phyloP scores from a whole-genome alignment of 2,797 vertebrate species.

The Periophthalmus magnuspinnatus region DNA sequence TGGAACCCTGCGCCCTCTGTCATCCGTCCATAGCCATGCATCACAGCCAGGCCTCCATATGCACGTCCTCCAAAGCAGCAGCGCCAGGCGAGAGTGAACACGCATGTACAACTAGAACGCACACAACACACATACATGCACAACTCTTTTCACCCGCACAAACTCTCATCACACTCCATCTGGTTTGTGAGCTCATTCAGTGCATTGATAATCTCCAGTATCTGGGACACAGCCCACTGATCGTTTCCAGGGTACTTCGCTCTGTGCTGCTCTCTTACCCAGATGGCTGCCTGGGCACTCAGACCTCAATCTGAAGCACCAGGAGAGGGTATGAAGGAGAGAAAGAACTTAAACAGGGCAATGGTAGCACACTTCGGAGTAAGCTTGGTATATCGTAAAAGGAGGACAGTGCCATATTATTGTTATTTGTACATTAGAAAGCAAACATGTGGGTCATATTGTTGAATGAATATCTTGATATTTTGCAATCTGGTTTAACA shows the following conservation, averaged over 20 bases:
- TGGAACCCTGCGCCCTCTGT: slow-evolving; percentile 58
- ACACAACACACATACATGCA: slow-evolving; percentile 30
- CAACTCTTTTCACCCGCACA: slow-evolving; percentile 57
- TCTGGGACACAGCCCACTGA: slow-evolving; percentile 75
- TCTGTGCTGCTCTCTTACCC: slow-evolving; percentile 61
- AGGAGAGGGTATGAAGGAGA: slow-evolving; percentile 33
- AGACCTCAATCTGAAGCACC: slow-evolving; percentile 69
- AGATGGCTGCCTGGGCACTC: slow-evolving; percentile 69
- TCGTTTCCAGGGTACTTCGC: slow-evolving; percentile 70
- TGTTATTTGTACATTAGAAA: slow-evolving; percentile 1
- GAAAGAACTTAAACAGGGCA: slow-evolving; percentile 42
- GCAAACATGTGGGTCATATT: slow-evolving; percentile 14
- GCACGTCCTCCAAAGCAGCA: slow-evolving; percentile 64
- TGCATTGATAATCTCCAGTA: slow-evolving; percentile 79
- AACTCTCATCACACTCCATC: slow-evolving; percentile 73
- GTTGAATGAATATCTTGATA: too few relatives aligned
- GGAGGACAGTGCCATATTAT: background rate
- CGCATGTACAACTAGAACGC: slow-evolving; percentile 8
- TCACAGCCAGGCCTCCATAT: slow-evolving; percentile 70
- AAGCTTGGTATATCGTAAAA: slow-evolving; percentile 3
- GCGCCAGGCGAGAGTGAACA: slow-evolving; percentile 47
- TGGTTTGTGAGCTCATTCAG: slow-evolving; percentile 75
- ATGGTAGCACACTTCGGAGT: slow-evolving; percentile 51
- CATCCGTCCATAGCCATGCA: slow-evolving; percentile 60
- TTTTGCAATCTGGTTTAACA: too few relatives aligned